Evolutionary conservation across 2,888 invertebrate genomes (phyloP), one percentile per base, ranked within the genome.

Genomic region (Chelonus formosanus): DNA sequence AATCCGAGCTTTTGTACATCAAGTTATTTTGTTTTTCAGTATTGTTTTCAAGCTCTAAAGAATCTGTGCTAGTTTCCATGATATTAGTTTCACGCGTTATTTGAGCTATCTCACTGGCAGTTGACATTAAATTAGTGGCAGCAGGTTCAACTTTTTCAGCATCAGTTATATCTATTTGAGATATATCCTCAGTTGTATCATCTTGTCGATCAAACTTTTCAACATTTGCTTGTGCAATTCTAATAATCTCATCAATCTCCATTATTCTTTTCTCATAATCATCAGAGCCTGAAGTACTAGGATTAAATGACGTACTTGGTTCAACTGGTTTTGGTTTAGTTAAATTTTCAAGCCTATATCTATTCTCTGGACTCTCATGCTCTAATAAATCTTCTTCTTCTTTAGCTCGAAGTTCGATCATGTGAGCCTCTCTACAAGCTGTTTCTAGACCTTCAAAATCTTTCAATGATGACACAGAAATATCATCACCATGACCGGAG

Each of bases 391-490:
- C 92, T 76, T 95, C 95, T 81, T 96, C 95, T 84, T 94, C 94
- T 76, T 92, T 91, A 0, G 93, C 95, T 69, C 91, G 89, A 54
- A 92, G 87, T 85, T 96, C 96, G 60, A 93, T 92, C 74, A 90
- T 88, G 70, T 94, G 90, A 0, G 92, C 94, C 81, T 94, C 94
- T 54, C 92, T 88, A 76, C 95, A 93, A 32, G 96, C 96, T 69
- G 90, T 91, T 85, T 97, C 97, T 2, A 97, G 84, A 0, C 94
- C 93, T 86, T 97, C 97, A 82, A 97, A 97, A 82, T 97, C 97
- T 82, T 94, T 94, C 32, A 97, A 85, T 50, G 96, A 96, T 5
- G 92, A 93, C 36, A 93, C 85, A 3, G 95, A 95, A 53, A 95
- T 87, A 79, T 96, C 95, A 82, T 96, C 96, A 0, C 92, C 92